phyloP scores from a whole-genome alignment of 2,113 vertebrate species.

The Meriones unguiculatus region DNA sequence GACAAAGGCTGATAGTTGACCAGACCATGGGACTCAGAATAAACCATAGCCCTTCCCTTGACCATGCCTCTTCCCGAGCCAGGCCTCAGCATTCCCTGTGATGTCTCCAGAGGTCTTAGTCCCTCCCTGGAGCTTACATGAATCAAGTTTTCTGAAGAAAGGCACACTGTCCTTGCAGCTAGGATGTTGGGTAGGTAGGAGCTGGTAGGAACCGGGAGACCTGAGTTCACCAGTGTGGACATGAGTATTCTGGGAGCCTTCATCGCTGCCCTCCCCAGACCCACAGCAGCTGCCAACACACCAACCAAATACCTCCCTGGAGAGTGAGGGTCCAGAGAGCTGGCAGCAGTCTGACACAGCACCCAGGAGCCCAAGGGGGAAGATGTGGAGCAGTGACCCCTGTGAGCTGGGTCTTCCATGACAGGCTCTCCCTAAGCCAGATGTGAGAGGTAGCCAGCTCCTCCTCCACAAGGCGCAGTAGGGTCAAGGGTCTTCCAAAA shows the following conservation, averaged over 20 bases:
- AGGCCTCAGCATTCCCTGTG: not conserved
- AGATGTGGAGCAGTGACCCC: not conserved
- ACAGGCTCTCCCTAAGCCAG: not conserved
- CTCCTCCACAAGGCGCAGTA: not conserved
- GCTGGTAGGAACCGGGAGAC: not conserved
- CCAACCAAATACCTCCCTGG: not conserved
- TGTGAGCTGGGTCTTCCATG: fast-evolving
- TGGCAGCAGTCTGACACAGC: conserved; percentile 17
- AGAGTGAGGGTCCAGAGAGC: not conserved
- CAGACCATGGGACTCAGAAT: not conserved
- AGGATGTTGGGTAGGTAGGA: not conserved
- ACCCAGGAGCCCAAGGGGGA: not conserved
- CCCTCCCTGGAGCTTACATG: not conserved
- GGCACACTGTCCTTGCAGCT: not conserved
- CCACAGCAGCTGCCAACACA: conserved; percentile 1
- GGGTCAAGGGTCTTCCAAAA: not conserved
- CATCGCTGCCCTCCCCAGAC: not conserved
- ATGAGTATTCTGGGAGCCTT: not conserved
- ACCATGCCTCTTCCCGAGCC: not conserved
- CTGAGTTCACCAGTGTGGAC: not conserved
- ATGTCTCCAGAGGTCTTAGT: not conserved
- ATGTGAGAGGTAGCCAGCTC: not conserved
- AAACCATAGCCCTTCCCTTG: not conserved
- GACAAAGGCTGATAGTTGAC: not conserved
- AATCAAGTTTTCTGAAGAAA: conserved; percentile 22